These are phyloP conservation scores for Plectropomus leopardus DNA, from an alignment of 2,113 vertebrate species.

Conservation along the genomic window DNA sequence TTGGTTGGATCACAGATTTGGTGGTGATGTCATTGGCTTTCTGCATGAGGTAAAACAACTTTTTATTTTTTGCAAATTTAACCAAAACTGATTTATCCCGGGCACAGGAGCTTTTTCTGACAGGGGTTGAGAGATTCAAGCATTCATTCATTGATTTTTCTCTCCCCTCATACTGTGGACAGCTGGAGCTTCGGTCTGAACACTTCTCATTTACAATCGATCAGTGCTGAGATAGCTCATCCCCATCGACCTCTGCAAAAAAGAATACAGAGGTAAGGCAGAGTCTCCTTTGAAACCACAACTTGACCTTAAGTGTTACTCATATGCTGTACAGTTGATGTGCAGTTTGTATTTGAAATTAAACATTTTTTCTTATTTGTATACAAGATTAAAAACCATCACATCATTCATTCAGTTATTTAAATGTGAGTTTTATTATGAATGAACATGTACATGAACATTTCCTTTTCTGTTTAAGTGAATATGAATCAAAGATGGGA, in stretches of 20 bases:
- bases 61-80: background rate
- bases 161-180: constrained; percentile 28
- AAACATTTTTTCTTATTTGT: background rate
- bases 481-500: too few species aligned
- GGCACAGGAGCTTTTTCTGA: constrained; percentile 16
- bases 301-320: constrained; percentile 7
- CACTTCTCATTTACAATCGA: constrained; percentile 66
- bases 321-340: background rate
- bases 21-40: background rate
- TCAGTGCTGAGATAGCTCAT: constrained; percentile 52
- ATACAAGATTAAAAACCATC: background rate
- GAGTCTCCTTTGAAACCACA: constrained; percentile 21
- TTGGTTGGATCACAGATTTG: background rate
- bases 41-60: background rate
- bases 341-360: background rate
- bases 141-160: constrained; percentile 44
- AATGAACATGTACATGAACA: background rate
- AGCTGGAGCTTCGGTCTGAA: constrained; percentile 40
- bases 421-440: background rate
- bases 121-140: constrained; percentile 31
- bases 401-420: background rate
- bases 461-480: background rate
- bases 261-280: constrained; percentile 7
- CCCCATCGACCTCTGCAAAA: constrained; percentile 42
- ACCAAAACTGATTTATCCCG: background rate